Conservation (phyloP, 2,113 vertebrate species). For the Micronycteris hirsuta region DNA sequence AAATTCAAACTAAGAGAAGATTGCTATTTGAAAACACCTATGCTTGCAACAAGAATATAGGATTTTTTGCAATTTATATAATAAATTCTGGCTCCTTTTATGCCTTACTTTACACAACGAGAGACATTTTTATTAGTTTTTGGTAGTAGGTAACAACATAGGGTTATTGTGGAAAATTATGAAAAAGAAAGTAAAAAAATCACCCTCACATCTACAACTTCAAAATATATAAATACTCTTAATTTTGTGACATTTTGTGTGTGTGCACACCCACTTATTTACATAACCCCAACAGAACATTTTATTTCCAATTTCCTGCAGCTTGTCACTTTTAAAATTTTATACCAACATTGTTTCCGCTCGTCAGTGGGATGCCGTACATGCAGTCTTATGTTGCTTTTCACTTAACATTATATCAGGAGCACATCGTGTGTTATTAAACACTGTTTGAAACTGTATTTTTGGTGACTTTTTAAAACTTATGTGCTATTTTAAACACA, state of each 20-base stretch:
- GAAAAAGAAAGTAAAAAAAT: conserved; percentile 3
- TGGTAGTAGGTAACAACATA: background rate
- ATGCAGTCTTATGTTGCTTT: background rate
- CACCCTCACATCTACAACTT: background rate
- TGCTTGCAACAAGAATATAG: background rate
- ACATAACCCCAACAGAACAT: background rate
- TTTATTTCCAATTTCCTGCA: background rate
- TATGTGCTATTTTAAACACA: background rate
- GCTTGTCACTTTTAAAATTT: background rate
- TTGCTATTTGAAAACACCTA: background rate
- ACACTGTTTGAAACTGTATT: background rate
- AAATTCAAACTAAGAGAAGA: conserved; percentile 37
- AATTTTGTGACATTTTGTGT: background rate
- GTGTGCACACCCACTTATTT: background rate
- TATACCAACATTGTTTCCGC: background rate
- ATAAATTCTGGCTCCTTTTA: conserved; percentile 22
- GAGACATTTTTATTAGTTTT: conserved; percentile 1
- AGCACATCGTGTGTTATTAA: background rate
- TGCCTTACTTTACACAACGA: background rate
- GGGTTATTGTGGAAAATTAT: background rate
- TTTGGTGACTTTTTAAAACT: background rate
- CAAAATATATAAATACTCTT: background rate
- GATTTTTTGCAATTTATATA: background rate
- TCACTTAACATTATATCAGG: background rate
- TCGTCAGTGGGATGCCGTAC: background rate